These are phyloP conservation scores for Pogonognathellus flavescens DNA, from an alignment of 1,140 invertebrate genomes.

Conservation along the genomic window DNA sequence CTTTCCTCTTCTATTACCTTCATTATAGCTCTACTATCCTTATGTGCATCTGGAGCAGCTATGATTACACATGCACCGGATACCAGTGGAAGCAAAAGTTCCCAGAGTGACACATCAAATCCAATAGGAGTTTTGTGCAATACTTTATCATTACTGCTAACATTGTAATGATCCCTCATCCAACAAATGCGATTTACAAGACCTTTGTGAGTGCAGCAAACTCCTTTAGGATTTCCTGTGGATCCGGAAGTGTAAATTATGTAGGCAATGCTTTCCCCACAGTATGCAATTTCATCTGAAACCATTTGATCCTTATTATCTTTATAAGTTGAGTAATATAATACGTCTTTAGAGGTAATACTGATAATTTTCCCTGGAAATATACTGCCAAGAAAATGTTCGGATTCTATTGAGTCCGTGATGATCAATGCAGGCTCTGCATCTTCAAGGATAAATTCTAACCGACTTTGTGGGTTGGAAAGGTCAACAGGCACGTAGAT, in stretches of 20 bases:
- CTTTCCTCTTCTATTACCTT: not conserved
- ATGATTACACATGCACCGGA: conserved; percentile 22
- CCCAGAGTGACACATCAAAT: conserved; percentile 51
- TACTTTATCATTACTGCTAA: not conserved
- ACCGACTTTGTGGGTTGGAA: conserved; percentile 12
- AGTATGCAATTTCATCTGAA: not conserved
- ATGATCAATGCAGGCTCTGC: not conserved
- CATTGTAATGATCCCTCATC: not conserved
- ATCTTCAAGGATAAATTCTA: conserved; percentile 44
- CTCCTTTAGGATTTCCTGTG: conserved; percentile 56
- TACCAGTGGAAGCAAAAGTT: conserved; percentile 7
- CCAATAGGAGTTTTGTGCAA: not conserved
- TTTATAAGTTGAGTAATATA: not conserved
- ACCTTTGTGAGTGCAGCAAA: conserved; percentile 36
- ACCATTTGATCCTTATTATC: not conserved
- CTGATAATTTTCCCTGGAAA: not conserved
- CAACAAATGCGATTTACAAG: conserved; percentile 15
- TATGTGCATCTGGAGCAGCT: conserved; percentile 2
- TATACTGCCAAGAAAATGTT: not conserved
- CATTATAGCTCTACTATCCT: not conserved
- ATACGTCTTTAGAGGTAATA: not conserved
- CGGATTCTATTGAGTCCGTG: not conserved
- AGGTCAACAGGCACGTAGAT: conserved; percentile 52
- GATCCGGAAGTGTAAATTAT: conserved; percentile 58
- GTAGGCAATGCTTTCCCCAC: conserved; percentile 12